Conservation (phyloP, 2,888 invertebrate species). For the Schizaphis graminum region DNA sequence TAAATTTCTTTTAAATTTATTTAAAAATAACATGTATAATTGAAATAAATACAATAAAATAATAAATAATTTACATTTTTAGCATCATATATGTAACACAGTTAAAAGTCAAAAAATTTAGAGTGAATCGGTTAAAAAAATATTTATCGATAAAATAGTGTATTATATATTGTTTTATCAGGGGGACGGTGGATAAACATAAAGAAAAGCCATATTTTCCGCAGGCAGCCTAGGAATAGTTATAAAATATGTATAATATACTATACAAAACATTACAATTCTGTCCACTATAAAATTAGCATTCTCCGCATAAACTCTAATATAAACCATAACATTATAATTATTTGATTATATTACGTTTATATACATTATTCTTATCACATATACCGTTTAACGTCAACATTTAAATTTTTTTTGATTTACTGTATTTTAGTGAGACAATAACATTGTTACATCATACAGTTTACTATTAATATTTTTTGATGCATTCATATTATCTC, state of each 20-base stretch:
- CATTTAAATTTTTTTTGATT: background rate
- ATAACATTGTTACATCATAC: background rate
- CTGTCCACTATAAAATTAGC: background rate
- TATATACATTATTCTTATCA: constrained; percentile 29
- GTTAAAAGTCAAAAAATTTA: background rate
- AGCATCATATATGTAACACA: background rate
- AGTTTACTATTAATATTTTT: background rate
- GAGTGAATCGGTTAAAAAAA: background rate
- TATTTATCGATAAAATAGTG: background rate
- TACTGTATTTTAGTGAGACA: background rate
- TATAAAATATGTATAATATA: background rate
- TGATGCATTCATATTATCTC: constrained; percentile 5
- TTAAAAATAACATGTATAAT: background rate
- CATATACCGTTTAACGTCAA: background rate
- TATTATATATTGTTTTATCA: background rate
- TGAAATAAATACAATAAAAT: background rate
- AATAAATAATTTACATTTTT: background rate
- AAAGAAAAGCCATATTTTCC: background rate
- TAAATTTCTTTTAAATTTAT: background rate
- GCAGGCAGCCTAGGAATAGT: background rate
- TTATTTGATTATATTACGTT: background rate
- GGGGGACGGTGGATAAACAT: background rate
- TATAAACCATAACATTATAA: background rate
- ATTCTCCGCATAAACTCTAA: background rate
- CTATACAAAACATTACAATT: background rate